phyloP scores from a whole-genome alignment of 2,888 invertebrate species.

The Campoletis raptor region DNA sequence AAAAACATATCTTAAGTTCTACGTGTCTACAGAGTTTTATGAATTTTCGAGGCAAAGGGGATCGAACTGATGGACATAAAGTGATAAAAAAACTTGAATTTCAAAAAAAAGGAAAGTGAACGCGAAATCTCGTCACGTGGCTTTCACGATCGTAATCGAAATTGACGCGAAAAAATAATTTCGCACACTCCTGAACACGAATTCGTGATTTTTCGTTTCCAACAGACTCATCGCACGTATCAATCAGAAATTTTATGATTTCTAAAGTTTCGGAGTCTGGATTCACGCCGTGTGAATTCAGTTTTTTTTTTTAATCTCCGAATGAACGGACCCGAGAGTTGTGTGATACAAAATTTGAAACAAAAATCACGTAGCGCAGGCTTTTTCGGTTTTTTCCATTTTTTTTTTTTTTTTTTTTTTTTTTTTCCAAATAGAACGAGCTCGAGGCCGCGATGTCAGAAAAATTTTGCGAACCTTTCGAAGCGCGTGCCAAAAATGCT shows the following conservation, averaged over 20 bases:
- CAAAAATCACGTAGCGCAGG: conserved; percentile 6
- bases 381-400: background rate
- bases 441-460: background rate
- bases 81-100: conserved; percentile 10
- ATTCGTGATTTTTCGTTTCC: conserved; percentile 59
- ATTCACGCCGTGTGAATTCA: conserved; percentile 79
- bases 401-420: background rate
- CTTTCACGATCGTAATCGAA: conserved; percentile 43
- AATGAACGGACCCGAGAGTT: conserved; percentile 45
- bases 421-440: background rate
- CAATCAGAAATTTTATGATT: conserved; percentile 77
- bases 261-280: conserved; percentile 81
- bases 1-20: conserved; percentile 75
- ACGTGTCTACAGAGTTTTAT: conserved; percentile 65
- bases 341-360: background rate
- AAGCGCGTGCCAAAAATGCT: background rate
- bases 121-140: conserved; percentile 38
- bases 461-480: background rate
- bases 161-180: conserved; percentile 22
- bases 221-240: conserved; percentile 71
- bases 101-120: conserved; percentile 30
- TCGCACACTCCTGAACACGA: conserved; percentile 20
- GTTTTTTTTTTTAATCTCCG: conserved; percentile 75
- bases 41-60: conserved; percentile 30
- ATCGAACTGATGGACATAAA: conserved; percentile 76